Evolutionary conservation across 1,140 invertebrate genomes (phyloP).

Genomic region (Venturia canescens): DNA sequence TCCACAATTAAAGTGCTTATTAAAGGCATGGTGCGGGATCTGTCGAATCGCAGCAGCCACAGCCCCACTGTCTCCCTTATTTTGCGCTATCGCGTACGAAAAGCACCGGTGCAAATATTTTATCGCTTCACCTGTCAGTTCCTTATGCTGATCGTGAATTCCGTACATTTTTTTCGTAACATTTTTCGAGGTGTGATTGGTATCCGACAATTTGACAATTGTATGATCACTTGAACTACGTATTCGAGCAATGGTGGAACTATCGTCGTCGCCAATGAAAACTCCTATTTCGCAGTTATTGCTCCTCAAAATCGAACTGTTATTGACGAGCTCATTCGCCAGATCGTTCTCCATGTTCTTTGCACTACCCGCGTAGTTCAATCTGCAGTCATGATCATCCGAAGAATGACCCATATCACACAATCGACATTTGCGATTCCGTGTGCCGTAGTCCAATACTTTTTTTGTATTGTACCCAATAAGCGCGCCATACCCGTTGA

Average conservation of each 20-base stretch:
- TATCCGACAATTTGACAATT: slow-evolving; percentile 38
- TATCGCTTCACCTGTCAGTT: slow-evolving; percentile 20
- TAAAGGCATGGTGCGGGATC: slow-evolving; percentile 32
- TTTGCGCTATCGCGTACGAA: slow-evolving; percentile 28
- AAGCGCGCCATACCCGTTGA: slow-evolving; percentile 27
- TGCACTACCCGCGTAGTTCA: slow-evolving; percentile 20
- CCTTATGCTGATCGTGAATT: slow-evolving; percentile 22
- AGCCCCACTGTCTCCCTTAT: slow-evolving; percentile 19
- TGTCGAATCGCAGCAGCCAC: slow-evolving; percentile 18
- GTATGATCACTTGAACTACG: slow-evolving; percentile 27
- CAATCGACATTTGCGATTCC: slow-evolving; percentile 36
- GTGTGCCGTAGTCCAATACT: slow-evolving; percentile 28
- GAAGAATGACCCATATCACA: slow-evolving; percentile 17
- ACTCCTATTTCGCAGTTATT: slow-evolving; percentile 28
- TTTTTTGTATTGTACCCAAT: slow-evolving; percentile 22
- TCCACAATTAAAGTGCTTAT: slow-evolving; percentile 35
- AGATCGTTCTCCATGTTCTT: slow-evolving; percentile 36
- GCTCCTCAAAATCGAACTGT: not conserved
- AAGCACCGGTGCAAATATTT: slow-evolving; percentile 32
- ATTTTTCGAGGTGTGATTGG: slow-evolving; percentile 29
- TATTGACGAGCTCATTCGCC: slow-evolving; percentile 29
- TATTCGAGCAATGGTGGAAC: slow-evolving; percentile 23
- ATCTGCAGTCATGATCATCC: slow-evolving; percentile 29
- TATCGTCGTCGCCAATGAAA: slow-evolving; percentile 38
- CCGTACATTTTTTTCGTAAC: slow-evolving; percentile 29